phyloP scores from a whole-genome alignment of 92 coral and sea anemone genomes.

The Epizoanthus ramosus region DNA sequence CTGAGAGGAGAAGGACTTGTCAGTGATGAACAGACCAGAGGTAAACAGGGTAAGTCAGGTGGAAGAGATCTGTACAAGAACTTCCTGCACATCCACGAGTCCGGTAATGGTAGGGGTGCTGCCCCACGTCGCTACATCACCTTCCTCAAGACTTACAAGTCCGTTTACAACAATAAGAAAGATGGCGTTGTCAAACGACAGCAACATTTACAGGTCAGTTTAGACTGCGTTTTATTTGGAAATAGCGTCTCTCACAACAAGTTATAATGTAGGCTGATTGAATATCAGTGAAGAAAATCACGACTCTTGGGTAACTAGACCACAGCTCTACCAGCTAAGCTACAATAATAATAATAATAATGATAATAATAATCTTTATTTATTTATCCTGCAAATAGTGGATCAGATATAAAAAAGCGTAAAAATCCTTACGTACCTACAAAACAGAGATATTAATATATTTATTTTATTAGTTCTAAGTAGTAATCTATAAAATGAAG shows the following conservation, averaged over 20 bases:
- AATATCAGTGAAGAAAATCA: no score
- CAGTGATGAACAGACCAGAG: conserved; percentile 43
- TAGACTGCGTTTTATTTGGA: neutral
- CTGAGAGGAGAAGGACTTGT: conserved; percentile 78
- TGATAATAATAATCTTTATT: no score
- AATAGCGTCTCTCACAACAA: neutral
- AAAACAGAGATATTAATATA: no score
- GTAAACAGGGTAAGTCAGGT: conserved; percentile 58
- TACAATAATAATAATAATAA: no score
- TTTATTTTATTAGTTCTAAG: no score
- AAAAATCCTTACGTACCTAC: no score
- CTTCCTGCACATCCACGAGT: conserved; percentile 90
- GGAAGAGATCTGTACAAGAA: conserved; percentile 82
- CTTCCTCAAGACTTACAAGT: conserved; percentile 92
- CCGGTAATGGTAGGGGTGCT: conserved; percentile 78
- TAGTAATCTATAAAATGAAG: no score
- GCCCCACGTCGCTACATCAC: conserved; percentile 99
- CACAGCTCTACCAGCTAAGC: no score
- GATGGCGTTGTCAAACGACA: conserved; percentile 95
- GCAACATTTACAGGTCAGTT: conserved; percentile 90
- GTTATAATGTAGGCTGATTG: no score
- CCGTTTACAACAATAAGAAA: conserved; percentile 85
- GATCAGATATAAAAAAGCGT: no score
- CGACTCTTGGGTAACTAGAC: no score
- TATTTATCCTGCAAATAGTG: no score